Evolutionary conservation across 2,797 vertebrate genomes (phyloP).

Genomic region (Sebastes kiyomatsui): DNA sequence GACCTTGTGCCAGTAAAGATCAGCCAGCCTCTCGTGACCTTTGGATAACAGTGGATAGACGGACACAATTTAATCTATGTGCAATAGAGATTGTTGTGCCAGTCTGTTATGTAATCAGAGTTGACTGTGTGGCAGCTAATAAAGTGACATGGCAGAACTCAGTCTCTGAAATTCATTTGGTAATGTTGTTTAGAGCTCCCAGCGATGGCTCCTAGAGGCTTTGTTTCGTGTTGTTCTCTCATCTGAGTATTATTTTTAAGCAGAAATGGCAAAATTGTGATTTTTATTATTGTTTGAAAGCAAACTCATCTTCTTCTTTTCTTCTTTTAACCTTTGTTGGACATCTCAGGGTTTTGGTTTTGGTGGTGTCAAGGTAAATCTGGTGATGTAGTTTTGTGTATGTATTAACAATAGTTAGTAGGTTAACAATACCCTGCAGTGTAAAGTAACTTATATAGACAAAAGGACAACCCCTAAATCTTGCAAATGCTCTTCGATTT

Average conservation of each 20-base stretch:
- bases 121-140: constrained; percentile 19
- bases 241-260: neutral
- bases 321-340: too few relatives aligned
- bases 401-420: neutral
- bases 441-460: neutral
- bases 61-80: constrained; percentile 40
- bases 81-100: constrained; percentile 17
- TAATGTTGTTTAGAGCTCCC: neutral
- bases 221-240: neutral
- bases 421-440: neutral
- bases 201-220: neutral
- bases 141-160: neutral
- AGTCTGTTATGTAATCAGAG: constrained; percentile 44
- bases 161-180: neutral
- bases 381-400: neutral
- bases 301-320: too few relatives aligned
- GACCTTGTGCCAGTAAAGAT: constrained; percentile 25
- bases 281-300: too few relatives aligned
- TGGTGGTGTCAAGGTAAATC: neutral
- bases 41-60: constrained; percentile 11
- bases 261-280: too few relatives aligned
- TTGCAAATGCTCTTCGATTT: too few relatives aligned
- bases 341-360: too few relatives aligned
- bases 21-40: constrained; percentile 17
- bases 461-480: too few relatives aligned